Evolutionary conservation across 2,888 invertebrate genomes (phyloP).

Genomic region (Sphinx pinastri): DNA sequence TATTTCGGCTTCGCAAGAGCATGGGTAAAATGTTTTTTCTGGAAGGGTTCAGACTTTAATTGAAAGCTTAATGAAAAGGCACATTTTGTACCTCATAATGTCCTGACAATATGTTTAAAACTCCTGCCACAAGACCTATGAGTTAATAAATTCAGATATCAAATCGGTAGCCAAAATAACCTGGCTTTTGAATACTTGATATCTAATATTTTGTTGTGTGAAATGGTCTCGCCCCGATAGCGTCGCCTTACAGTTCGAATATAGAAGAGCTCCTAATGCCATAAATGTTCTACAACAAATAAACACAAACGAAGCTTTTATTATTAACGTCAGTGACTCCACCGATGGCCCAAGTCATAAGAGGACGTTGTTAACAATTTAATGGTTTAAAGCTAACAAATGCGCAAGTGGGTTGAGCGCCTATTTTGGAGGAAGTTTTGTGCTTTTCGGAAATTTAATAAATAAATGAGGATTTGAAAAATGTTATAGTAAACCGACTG

Average conservation of each 20-base stretch:
- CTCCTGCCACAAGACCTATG: too few relatives aligned
- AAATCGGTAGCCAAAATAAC: not conserved
- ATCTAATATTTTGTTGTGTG: not conserved
- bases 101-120: too few relatives aligned
- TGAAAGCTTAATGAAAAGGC: too few relatives aligned
- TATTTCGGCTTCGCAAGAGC: too few relatives aligned
- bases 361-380: too few relatives aligned
- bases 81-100: too few relatives aligned
- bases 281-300: slow-evolving; percentile 15
- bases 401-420: too few relatives aligned
- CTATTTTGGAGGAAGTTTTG: too few relatives aligned
- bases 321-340: not conserved
- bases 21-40: too few relatives aligned
- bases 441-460: not conserved
- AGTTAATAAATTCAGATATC: too few relatives aligned
- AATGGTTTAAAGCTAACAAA: too few relatives aligned
- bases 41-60: too few relatives aligned
- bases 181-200: not conserved
- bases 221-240: not conserved
- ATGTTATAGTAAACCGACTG: not conserved
- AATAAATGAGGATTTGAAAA: not conserved
- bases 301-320: slow-evolving; percentile 4
- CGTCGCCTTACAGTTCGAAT: not conserved
- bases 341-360: not conserved
- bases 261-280: slow-evolving; percentile 10